These are phyloP conservation scores for Morus bassanus DNA, from an alignment of 2,797 vertebrate species.

Conservation along the genomic window DNA sequence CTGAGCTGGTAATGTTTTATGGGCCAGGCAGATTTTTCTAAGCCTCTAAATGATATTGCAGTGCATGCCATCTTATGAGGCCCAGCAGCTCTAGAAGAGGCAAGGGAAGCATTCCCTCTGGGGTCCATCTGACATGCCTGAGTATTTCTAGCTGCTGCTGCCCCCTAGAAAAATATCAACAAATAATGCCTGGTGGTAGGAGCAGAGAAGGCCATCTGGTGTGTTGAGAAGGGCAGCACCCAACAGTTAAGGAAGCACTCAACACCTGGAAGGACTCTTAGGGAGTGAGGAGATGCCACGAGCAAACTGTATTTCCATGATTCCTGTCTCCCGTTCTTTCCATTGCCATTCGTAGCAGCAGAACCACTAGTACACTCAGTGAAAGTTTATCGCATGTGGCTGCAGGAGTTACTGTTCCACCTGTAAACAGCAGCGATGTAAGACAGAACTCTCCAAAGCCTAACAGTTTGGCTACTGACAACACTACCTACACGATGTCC, in stretches of 20 bases:
- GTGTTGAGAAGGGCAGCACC: not conserved
- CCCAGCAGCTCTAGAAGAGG: not conserved
- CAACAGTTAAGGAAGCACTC: not conserved
- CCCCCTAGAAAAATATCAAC: not conserved
- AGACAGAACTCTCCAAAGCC: not conserved
- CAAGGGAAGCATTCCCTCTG: not conserved
- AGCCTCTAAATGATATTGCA: not conserved
- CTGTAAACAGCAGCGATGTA: not conserved
- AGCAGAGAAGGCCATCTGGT: not conserved
- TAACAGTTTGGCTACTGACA: accelerated
- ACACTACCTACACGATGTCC: not conserved
- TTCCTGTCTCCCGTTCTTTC: not conserved
- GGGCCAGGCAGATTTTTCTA: not conserved
- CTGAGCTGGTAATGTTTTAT: not conserved
- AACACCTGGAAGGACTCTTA: not conserved
- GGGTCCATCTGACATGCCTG: not conserved
- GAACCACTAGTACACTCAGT: not conserved
- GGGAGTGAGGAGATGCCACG: not conserved
- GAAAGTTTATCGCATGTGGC: not conserved
- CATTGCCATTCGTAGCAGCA: not conserved
- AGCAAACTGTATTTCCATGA: not conserved
- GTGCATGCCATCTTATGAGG: not conserved
- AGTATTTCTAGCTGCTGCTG: not conserved
- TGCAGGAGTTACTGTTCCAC: not conserved
- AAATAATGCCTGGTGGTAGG: not conserved